These are phyloP conservation scores for Peromyscus melanophrys DNA, from an alignment of 2,797 vertebrate species.

Conservation along the genomic window DNA sequence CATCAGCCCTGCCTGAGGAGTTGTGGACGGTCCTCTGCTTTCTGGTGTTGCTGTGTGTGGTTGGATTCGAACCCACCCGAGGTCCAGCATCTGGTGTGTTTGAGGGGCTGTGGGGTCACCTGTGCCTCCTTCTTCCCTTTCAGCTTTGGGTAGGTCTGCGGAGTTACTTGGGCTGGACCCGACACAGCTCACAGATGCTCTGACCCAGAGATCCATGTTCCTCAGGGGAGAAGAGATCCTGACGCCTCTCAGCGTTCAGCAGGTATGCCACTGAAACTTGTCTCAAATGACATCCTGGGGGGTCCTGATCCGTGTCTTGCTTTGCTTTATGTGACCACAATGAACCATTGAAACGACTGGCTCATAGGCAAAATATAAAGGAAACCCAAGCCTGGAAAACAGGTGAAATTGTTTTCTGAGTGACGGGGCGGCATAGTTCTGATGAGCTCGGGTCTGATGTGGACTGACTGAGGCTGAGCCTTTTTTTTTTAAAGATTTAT, in stretches of 20 bases:
- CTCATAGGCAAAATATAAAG: not conserved
- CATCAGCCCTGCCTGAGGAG: not conserved
- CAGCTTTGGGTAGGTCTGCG: constrained; percentile 94
- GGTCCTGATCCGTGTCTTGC: not conserved
- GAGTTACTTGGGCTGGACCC: constrained; percentile 96
- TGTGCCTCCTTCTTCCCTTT: not conserved
- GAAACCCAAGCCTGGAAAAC: too few species aligned
- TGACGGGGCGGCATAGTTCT: rapidly evolving
- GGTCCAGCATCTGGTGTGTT: not conserved
- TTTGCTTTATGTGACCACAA: rapidly evolving
- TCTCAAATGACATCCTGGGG: not conserved
- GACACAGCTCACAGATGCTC: constrained; percentile 94
- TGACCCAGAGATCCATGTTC: constrained; percentile 98
- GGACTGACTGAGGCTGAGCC: not conserved
- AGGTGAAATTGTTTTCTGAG: not conserved
- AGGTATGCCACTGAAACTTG: constrained; percentile 89
- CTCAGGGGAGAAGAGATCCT: constrained; percentile 98
- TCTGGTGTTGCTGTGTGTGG: rapidly evolving
- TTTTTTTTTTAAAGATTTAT: too few species aligned
- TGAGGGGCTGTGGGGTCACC: rapidly evolving
- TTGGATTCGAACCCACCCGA: not conserved
- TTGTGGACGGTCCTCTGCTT: not conserved
- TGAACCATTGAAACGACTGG: rapidly evolving
- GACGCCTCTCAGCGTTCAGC: constrained; percentile 96
- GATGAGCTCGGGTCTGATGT: rapidly evolving